These are phyloP conservation scores for Rhagoletis pomonella DNA, from an alignment of 1,140 invertebrate genomes.

Conservation along the genomic window DNA sequence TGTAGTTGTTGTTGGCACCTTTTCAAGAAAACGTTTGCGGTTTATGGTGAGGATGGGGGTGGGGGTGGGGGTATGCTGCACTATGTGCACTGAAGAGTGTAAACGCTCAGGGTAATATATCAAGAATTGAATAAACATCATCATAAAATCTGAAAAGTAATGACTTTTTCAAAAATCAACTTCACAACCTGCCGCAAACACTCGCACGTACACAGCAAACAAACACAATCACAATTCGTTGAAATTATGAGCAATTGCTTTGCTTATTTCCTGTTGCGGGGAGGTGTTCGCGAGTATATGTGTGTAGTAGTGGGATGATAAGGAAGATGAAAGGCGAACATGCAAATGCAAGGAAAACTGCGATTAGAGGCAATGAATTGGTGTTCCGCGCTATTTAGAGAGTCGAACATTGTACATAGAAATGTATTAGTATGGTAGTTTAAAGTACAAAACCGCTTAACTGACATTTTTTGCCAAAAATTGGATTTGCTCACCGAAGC, in stretches of 20 bases:
- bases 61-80: neutral
- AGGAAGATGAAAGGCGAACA: neutral
- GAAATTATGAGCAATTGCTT: neutral
- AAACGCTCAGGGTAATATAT: conserved; percentile 44
- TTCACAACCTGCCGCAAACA: conserved; percentile 18
- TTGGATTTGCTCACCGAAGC: too few relatives aligned
- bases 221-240: conserved; percentile 2
- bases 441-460: too few relatives aligned
- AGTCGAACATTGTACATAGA: too few relatives aligned
- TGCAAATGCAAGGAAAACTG: too few relatives aligned
- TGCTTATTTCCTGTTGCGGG: neutral
- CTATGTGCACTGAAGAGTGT: neutral
- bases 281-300: neutral
- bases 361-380: too few relatives aligned
- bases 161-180: conserved; percentile 54
- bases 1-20: conserved; percentile 32
- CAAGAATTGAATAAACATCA: conserved; percentile 56
- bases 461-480: too few relatives aligned
- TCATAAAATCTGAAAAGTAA: conserved; percentile 56
- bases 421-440: too few relatives aligned
- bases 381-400: too few relatives aligned
- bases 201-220: neutral
- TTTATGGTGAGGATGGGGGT: neutral
- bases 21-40: conserved; percentile 44
- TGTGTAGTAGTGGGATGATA: neutral